Base-by-base conservation (phyloP, 2,888 invertebrate species). In the Epinotia ramella region DNA sequence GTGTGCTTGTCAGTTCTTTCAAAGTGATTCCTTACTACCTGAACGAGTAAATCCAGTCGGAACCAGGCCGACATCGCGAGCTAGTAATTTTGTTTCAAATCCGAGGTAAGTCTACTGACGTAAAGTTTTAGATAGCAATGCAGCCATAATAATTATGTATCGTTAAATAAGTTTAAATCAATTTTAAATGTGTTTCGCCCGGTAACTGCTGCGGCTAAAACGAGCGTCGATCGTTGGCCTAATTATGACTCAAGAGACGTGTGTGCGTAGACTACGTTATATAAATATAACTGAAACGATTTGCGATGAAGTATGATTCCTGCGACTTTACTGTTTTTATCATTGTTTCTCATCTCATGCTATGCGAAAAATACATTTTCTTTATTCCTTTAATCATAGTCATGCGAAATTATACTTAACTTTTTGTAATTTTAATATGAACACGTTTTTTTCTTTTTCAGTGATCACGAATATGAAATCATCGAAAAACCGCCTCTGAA, bases 391-490 rank as follows among this genome's bases (percentile, higher is more conserved):
- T 13, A 40, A 1, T 65, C 11, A 49, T 13, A 9, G 7, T 16
- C 33, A n/a, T 24, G 49, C 49, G 49, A 64, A 64, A 20, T 1
- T 18, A 49, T 3, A 65, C 0, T 12, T 16, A n/a, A 4, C 28
- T 9, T 46, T 16, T 65, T 9, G 16, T 49, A 1, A 1, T 13
- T 12, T 16, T 28, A 9, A 0, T 53, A 65, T 53, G 12, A 9
- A 28, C 6, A 2, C 49, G 63, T 40, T 12, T 7, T 57, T 77
- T 80, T 79, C 86, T 82, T 82, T 96, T 96, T 83, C 95, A 98
- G 98, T 95, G 98, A 98, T 95, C 98, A 98, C 96, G 97, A 98
- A 93, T 98, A 98, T 95, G 98, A 98, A 95, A 97, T 97, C 83
- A 97, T 98, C 89, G 97, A 97, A 88, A 96, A 96, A 84, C 96